Evolutionary conservation across 1,140 invertebrate species (phyloP), one percentile per base, ranked within the genome.

Genomic region (Caenorhabditis latens): DNA sequence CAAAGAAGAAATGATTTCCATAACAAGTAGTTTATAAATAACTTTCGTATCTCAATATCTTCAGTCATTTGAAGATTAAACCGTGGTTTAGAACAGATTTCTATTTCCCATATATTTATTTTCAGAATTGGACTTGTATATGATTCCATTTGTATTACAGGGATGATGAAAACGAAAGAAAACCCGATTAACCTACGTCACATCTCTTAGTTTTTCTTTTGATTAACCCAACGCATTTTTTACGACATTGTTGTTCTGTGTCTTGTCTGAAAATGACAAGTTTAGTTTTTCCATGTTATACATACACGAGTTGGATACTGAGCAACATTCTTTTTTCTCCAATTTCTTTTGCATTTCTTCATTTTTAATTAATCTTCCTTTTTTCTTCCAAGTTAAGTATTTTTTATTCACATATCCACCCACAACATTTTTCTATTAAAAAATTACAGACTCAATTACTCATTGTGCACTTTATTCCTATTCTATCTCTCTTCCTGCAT

Each of bases 231-330:
- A 50, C 71, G 46, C 9, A 11, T 79, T 79, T 50, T 50, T 79
- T 79, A 79, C 40, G 71, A 79, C 71, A 79, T 79, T 79, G 43
- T 79, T 79, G 71, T 71, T 63, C 61, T 63, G 42, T 46, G n/a
- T 14, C 42, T 32, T 53, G 40, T 14, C 71, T 79, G 71, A 79
- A 79, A 79, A 50, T 79, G 71, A 79, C 71, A 79, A 50, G 71
- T 79, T 46, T 43, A 75, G 67, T 75, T 75, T 75, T 75, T 75
- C 32, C 32, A 6, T 24, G 1, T 2, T 63, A 9, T 63, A 9
- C 50, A 32, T 63, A 63, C 24, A 63, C 24, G n/a, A 58, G n/a
- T 21, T n/a, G 14, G 21, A 32, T 32, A 32, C 61, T 63, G 61
- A 24, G 65, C 65, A 48, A 71, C 65, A 71, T 19, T 71, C 40